phyloP scores from a whole-genome alignment of 2,113 vertebrate genomes.

The Plotosus lineatus region DNA sequence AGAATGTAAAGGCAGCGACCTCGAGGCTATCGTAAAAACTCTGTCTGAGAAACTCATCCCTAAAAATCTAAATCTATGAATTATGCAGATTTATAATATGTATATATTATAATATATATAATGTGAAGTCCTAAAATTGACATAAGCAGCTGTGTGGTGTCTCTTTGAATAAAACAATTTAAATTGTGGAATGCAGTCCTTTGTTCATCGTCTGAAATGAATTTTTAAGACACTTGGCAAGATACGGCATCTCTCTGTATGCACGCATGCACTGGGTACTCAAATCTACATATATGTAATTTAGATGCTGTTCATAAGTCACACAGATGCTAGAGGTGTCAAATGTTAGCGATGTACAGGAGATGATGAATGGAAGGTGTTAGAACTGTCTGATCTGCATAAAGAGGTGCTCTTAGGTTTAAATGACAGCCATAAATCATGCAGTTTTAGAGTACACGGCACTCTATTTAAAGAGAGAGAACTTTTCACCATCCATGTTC shows the following conservation, averaged over 20 bases:
- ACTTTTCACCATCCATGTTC: slow-evolving; percentile 5
- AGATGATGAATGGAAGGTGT: slow-evolving; percentile 67
- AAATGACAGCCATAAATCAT: slow-evolving; percentile 48
- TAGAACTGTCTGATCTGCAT: slow-evolving; percentile 66
- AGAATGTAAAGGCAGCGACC: background rate
- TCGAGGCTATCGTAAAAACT: background rate
- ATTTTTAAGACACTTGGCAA: background rate
- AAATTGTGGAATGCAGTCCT: background rate
- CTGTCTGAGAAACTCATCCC: background rate
- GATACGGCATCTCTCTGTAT: background rate
- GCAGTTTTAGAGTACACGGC: slow-evolving; percentile 1
- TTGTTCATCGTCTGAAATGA: background rate
- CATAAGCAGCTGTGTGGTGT: background rate
- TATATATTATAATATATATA: background rate
- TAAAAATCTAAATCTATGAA: background rate
- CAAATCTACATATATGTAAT: background rate
- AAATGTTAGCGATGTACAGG: slow-evolving; percentile 48
- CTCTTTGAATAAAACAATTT: too few relatives aligned
- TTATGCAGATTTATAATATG: too few relatives aligned
- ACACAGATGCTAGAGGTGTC: slow-evolving; percentile 21
- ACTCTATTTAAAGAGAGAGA: slow-evolving; percentile 29
- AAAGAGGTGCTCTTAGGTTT: slow-evolving; percentile 43
- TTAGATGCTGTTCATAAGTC: background rate
- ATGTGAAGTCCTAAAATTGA: background rate
- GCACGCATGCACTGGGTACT: background rate